Evolutionary conservation across 1,140 invertebrate genomes (phyloP), one percentile per base, ranked within the genome.

Genomic region (Apocrypta bakeri): DNA sequence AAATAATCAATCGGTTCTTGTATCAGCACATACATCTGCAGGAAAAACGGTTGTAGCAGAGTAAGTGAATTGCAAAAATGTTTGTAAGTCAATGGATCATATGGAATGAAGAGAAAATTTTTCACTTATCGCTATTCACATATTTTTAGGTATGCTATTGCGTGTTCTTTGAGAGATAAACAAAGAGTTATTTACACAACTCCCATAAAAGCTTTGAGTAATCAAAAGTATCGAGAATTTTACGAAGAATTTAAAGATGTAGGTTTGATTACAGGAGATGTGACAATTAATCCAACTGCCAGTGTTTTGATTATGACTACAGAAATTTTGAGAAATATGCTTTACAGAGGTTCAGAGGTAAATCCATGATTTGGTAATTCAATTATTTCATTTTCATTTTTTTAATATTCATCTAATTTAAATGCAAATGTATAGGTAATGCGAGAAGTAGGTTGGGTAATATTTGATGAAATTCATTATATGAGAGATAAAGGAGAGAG

Each of bases 391-490:
- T 24, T 79, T 79, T 12, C 27, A 71, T 31, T 71, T 29, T 3
- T 71, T 27, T 27, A 24, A 66, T 11, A 29, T 27, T n/a, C n/a
- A 66, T 66, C 17, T 66, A 66, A 29, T 71, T 66, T 27, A 12
- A 56, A 61, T 42, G 63, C 79, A 69, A 48, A 64, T 75, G 14
- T 85, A 37, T 77, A 92, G 91, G 94, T 98, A 12, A 99, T 99
- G 96, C 93, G 98, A 85, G 99, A 99, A 94, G 98, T 99, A 6
- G 99, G 98, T 71, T 99, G 99, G 99, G 99, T 99, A 12, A 94
- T 99, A 75, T 99, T 99, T 93, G 99, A 99, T 92, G 99, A 99
- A 93, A 99, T 99, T 89, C 99, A 99, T 93, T 99, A 99, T 90
- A 99, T 99, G 99, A 93, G 99, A 90, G 98, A 99, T 88, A 99